Conservation (phyloP, 1,140 invertebrate genomes). For the Drosophila bocki region DNA sequence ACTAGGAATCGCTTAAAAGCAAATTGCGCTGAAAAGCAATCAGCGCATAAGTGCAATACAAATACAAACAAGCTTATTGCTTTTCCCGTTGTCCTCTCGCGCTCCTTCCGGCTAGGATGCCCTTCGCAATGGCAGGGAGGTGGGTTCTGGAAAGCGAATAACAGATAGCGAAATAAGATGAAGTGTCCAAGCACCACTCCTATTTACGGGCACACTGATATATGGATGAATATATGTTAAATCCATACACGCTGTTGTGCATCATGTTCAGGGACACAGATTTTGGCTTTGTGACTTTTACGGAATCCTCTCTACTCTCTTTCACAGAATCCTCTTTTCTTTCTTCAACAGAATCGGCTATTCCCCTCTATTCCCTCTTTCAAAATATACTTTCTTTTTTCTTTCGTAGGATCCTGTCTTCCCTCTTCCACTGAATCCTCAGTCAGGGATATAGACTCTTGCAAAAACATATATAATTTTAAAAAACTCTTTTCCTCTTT, state of each 20-base stretch:
- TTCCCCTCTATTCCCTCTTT: background rate
- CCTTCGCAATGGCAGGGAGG: conserved; percentile 1
- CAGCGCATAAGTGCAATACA: conserved; percentile 73
- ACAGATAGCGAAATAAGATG: conserved; percentile 7
- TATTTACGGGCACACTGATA: conserved; percentile 3
- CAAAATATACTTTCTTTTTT: too few species aligned
- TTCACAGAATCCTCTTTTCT: background rate
- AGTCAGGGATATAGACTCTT: too few species aligned
- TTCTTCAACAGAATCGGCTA: background rate
- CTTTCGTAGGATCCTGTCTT: background rate
- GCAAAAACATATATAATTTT: background rate
- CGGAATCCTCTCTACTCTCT: background rate
- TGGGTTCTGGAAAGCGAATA: background rate
- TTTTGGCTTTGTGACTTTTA: background rate
- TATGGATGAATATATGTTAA: background rate
- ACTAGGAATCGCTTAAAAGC: conserved; percentile 62
- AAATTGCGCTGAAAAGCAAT: conserved; percentile 74
- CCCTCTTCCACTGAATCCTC: background rate
- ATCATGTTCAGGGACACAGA: background rate
- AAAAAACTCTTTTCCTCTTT: background rate
- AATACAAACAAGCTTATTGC: conserved; percentile 73
- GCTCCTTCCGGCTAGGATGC: conserved; percentile 44
- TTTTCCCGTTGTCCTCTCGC: conserved; percentile 58
- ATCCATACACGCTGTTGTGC: background rate
- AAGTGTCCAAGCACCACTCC: conserved; percentile 4